Conservation (phyloP, 2,797 vertebrate genomes). For the Rousettus madagascariensis region DNA sequence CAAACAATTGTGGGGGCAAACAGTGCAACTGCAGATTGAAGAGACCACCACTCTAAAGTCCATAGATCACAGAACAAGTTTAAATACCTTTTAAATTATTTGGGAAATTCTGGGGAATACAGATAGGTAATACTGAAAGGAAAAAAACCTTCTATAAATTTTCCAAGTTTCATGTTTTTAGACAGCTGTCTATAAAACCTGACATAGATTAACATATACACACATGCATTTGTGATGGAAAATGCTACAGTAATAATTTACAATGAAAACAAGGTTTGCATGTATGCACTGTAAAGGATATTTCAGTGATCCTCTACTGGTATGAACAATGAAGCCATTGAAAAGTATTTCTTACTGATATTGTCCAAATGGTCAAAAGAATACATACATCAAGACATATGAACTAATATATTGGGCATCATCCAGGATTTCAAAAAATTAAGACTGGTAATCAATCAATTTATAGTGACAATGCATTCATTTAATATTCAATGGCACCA, state of each 20-base stretch:
- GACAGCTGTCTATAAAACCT: not conserved
- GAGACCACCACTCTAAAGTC: not conserved
- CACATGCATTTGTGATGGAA: not conserved
- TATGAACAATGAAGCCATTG: not conserved
- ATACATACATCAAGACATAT: not conserved
- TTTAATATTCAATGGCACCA: not conserved
- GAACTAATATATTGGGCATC: not conserved
- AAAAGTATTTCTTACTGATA: not conserved
- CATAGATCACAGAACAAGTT: not conserved
- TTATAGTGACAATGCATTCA: not conserved
- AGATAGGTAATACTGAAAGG: not conserved
- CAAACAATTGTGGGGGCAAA: not conserved
- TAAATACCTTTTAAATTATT: constrained; percentile 13
- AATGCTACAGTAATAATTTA: not conserved
- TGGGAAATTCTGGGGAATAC: not conserved
- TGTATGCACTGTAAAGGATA: not conserved
- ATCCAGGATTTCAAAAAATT: not conserved
- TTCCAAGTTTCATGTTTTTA: not conserved
- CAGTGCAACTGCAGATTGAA: not conserved
- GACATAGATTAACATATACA: not conserved
- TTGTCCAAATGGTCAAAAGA: not conserved
- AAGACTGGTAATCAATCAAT: not conserved
- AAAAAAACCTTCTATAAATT: not conserved
- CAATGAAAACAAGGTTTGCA: not conserved
- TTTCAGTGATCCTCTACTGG: not conserved